Conservation (phyloP, 1,140 invertebrate species). For the Hycleus cichorii region DNA sequence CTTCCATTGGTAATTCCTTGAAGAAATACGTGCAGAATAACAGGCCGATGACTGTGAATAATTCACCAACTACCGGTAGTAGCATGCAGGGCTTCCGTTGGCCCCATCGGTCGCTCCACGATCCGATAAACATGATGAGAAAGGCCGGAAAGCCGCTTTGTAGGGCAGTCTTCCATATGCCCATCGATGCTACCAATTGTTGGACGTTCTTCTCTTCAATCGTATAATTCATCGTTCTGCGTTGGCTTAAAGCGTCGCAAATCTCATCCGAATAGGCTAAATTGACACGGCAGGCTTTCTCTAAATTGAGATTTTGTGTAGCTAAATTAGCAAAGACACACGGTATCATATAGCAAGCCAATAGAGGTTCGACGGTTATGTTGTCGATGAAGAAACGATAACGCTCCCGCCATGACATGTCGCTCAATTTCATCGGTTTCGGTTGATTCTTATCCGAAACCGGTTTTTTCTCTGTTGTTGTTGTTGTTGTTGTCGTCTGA, state of each 20-base stretch:
- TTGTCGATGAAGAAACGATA: slow-evolving; percentile 50
- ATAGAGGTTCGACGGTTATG: slow-evolving; percentile 71
- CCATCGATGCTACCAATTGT: slow-evolving; percentile 61
- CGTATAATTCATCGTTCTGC: slow-evolving; percentile 63
- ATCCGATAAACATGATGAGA: slow-evolving; percentile 69
- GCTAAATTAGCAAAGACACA: slow-evolving; percentile 68
- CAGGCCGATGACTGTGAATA: slow-evolving; percentile 66
- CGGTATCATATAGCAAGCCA: slow-evolving; percentile 72
- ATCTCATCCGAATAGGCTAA: slow-evolving; percentile 59
- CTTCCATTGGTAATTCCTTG: slow-evolving; percentile 69
- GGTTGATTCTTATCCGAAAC: neutral
- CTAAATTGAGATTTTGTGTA: slow-evolving; percentile 73
- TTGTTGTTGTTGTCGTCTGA: neutral
- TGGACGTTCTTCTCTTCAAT: slow-evolving; percentile 65
- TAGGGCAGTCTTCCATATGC: slow-evolving; percentile 71
- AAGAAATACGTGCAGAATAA: slow-evolving; percentile 74
- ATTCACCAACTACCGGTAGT: slow-evolving; percentile 71
- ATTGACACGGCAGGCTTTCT: slow-evolving; percentile 78
- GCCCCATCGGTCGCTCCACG: slow-evolving; percentile 66
- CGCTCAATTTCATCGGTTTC: slow-evolving; percentile 8
- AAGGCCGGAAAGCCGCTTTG: slow-evolving; percentile 67
- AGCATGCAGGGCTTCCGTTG: slow-evolving; percentile 79
- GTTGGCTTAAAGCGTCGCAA: slow-evolving; percentile 61
- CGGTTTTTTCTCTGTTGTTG: slow-evolving; percentile 3
- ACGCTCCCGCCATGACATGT: slow-evolving; percentile 47